Conservation (phyloP, 2,797 vertebrate genomes). For the Gobio occitaniae region DNA sequence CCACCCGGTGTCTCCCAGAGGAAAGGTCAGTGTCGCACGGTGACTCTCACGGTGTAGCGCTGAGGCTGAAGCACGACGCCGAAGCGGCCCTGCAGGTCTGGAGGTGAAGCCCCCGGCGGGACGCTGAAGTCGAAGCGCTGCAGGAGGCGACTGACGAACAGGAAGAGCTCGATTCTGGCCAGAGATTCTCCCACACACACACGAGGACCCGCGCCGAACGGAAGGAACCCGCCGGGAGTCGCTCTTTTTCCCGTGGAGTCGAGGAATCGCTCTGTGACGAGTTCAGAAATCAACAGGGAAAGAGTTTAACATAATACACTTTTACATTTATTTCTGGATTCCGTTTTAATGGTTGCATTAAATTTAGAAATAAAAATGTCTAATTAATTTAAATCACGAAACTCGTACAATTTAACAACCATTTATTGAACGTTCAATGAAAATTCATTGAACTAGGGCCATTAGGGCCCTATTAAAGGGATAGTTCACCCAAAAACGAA, state of each 20-base stretch:
- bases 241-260: conserved; percentile 69
- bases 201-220: conserved; percentile 81
- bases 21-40: conserved; percentile 56
- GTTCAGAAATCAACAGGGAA: not conserved
- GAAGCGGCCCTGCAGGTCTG: conserved; percentile 76
- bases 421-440: too few relatives aligned
- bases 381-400: too few relatives aligned
- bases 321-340: too few relatives aligned
- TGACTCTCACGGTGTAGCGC: conserved; percentile 69
- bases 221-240: conserved; percentile 74
- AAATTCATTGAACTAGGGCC: too few relatives aligned
- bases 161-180: conserved; percentile 80
- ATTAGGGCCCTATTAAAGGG: too few relatives aligned
- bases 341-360: too few relatives aligned
- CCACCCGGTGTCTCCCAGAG: not conserved
- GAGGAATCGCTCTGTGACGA: conserved; percentile 76
- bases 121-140: conserved; percentile 76
- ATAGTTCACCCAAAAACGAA: too few relatives aligned
- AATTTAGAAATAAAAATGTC: too few relatives aligned
- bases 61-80: conserved; percentile 79
- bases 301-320: not conserved
- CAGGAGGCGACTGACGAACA: conserved; percentile 79
- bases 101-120: conserved; percentile 65
- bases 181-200: conserved; percentile 81
- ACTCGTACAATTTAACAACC: too few relatives aligned